Percentiles rank a stretch among this genome's conserved stretches.
Conservation (phyloP, 2,797 vertebrate genomes). For the Sitta carolinensis region DNA sequence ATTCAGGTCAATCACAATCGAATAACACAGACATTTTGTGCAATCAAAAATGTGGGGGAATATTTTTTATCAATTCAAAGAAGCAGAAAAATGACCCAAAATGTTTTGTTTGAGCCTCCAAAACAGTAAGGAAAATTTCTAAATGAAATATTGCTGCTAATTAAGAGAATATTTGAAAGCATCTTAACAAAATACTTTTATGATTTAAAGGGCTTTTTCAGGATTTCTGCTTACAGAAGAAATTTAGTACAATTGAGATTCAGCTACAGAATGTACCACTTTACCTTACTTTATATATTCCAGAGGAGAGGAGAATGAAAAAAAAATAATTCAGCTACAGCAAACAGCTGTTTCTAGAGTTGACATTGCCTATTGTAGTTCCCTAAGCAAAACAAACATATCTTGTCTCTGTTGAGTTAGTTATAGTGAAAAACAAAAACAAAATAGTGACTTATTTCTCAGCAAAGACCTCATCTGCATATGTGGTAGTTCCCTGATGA, state of each 20-base stretch:
- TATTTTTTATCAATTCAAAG: not conserved
- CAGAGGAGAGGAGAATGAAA: not conserved
- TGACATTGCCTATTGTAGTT: not conserved
- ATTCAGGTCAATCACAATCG: conserved; percentile 9
- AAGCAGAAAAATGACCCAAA: not conserved
- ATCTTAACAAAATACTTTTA: not conserved
- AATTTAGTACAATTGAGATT: not conserved
- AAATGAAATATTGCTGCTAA: not conserved
- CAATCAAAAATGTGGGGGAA: not conserved
- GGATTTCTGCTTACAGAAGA: not conserved
- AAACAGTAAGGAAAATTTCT: not conserved
- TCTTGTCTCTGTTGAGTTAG: not conserved
- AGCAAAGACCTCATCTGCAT: not conserved
- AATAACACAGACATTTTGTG: not conserved
- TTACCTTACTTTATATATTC: not conserved
- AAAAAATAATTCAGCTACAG: not conserved
- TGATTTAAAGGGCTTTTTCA: not conserved
- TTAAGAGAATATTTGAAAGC: not conserved
- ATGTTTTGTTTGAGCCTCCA: not conserved
- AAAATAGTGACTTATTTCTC: not conserved
- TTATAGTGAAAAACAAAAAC: not conserved
- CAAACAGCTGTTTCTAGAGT: not conserved
- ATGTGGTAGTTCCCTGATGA: not conserved
- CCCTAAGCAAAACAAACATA: not conserved
- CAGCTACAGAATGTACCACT: not conserved